phyloP scores from a whole-genome alignment of 1,140 invertebrate species.

The Apolygus lucorum region DNA sequence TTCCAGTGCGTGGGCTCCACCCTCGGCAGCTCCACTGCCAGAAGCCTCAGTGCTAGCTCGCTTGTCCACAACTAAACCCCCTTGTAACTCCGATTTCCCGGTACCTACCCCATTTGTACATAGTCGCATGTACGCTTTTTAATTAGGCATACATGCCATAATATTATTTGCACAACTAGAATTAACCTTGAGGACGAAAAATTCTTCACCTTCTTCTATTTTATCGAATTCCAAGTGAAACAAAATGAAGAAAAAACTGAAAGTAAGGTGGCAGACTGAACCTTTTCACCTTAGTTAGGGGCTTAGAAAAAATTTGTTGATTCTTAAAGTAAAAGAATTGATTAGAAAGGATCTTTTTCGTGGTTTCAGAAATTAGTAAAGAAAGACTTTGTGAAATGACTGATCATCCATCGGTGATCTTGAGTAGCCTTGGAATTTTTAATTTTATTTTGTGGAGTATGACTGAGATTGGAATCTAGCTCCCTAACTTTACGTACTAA shows the following conservation, averaged over 20 bases:
- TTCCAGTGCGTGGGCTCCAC: slow-evolving; percentile 43
- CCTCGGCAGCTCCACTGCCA: slow-evolving; percentile 30
- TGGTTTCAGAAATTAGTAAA: not conserved
- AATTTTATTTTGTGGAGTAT: too few species aligned
- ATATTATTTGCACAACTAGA: not conserved
- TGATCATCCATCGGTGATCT: not conserved
- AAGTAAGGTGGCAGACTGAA: not conserved
- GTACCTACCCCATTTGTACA: not conserved
- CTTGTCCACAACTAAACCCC: slow-evolving; percentile 29
- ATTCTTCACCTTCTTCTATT: not conserved
- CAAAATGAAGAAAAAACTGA: not conserved
- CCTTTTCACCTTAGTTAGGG: not conserved
- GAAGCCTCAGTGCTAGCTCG: slow-evolving; percentile 30
- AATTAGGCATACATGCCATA: not conserved
- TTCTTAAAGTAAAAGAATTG: not conserved
- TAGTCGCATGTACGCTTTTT: not conserved
- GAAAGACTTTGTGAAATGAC: not conserved
- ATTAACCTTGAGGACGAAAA: not conserved
- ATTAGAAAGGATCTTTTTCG: not conserved
- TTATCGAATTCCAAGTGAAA: not conserved
- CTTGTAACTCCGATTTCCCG: not conserved
- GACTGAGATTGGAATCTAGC: too few species aligned
- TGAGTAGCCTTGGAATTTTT: too few species aligned
- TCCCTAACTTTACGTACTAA: too few species aligned
- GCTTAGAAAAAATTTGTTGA: not conserved